Conservation (phyloP, 1,140 invertebrate species). For the Neelides sp. region DNA sequence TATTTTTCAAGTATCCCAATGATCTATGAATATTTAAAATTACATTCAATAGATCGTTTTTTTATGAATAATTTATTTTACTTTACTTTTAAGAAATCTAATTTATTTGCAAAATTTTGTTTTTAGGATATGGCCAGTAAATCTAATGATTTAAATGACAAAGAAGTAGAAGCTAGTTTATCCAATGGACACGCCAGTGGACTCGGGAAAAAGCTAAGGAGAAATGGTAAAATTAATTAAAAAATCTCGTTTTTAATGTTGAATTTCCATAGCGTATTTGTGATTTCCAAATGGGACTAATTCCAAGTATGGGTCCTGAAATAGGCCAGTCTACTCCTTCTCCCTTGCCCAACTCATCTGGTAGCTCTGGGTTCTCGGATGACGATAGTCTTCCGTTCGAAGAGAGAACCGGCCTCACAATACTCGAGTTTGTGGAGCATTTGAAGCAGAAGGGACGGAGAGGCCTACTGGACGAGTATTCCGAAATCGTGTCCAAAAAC, state of each 20-base stretch:
- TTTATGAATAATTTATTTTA: too few relatives aligned
- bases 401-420: conserved; percentile 45
- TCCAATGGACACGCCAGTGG: background rate
- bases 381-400: conserved; percentile 70
- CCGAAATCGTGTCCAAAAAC: conserved; percentile 65
- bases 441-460: conserved; percentile 57
- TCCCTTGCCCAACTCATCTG: conserved; percentile 56
- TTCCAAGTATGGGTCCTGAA: background rate
- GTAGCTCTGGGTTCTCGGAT: conserved; percentile 72
- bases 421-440: conserved; percentile 65
- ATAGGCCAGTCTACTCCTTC: conserved; percentile 40
- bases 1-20: too few relatives aligned
- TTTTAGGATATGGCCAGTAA: conserved; percentile 19
- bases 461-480: conserved; percentile 70
- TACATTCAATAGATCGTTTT: too few relatives aligned
- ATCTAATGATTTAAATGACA: conserved; percentile 8
- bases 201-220: conserved; percentile 5
- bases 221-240: conserved; percentile 9
- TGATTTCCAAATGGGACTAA: too few relatives aligned
- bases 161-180: too few relatives aligned
- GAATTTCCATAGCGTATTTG: too few relatives aligned
- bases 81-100: too few relatives aligned
- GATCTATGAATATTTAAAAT: too few relatives aligned
- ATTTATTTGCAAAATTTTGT: too few relatives aligned
- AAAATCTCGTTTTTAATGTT: too few relatives aligned